These are phyloP conservation scores for Chaetura pelagica DNA, from an alignment of 2,113 vertebrate species.

Conservation along the genomic window DNA sequence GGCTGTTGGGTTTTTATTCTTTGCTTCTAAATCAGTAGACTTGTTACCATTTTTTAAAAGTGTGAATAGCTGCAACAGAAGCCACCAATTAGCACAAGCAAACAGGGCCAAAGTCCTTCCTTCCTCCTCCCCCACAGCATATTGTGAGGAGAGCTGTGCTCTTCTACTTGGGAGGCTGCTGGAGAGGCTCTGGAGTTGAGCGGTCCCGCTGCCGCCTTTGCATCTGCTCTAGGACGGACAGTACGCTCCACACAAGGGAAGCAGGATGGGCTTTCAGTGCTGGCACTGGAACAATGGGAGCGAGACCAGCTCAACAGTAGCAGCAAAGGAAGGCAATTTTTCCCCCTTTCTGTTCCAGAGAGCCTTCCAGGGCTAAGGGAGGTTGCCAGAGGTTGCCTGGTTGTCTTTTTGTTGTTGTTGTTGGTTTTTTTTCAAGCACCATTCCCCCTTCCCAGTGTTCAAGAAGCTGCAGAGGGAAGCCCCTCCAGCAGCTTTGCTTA, in stretches of 20 bases:
- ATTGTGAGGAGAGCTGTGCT: slow-evolving; percentile 52
- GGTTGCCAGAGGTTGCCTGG: slow-evolving; percentile 65
- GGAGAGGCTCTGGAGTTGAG: slow-evolving; percentile 63
- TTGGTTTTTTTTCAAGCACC: neutral
- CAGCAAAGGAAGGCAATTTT: slow-evolving; percentile 18
- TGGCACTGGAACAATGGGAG: slow-evolving; percentile 42
- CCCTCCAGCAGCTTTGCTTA: slow-evolving; percentile 76
- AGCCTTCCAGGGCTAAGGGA: slow-evolving; percentile 65
- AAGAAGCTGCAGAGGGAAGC: slow-evolving; percentile 49
- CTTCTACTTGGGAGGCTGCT: slow-evolving; percentile 47
- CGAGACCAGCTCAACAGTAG: slow-evolving; percentile 47
- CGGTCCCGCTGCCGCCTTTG: slow-evolving; percentile 38
- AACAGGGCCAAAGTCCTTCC: slow-evolving; percentile 72
- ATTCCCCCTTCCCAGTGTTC: slow-evolving; percentile 15
- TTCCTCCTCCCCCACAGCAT: slow-evolving; percentile 62
- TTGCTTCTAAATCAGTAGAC: slow-evolving; percentile 24
- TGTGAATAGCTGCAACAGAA: slow-evolving; percentile 79
- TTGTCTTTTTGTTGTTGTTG: no score
- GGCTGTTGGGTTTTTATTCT: slow-evolving; percentile 55
- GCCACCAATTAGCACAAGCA: slow-evolving; percentile 77
- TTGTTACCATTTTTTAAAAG: slow-evolving; percentile 69
- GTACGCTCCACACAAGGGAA: neutral
- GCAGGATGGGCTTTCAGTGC: slow-evolving; percentile 13
- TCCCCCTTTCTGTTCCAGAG: slow-evolving; percentile 63
- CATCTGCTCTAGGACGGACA: slow-evolving; percentile 56